These are phyloP conservation scores for Microcebus murinus DNA, from an alignment of 2,113 vertebrate genomes.

Conservation along the genomic window DNA sequence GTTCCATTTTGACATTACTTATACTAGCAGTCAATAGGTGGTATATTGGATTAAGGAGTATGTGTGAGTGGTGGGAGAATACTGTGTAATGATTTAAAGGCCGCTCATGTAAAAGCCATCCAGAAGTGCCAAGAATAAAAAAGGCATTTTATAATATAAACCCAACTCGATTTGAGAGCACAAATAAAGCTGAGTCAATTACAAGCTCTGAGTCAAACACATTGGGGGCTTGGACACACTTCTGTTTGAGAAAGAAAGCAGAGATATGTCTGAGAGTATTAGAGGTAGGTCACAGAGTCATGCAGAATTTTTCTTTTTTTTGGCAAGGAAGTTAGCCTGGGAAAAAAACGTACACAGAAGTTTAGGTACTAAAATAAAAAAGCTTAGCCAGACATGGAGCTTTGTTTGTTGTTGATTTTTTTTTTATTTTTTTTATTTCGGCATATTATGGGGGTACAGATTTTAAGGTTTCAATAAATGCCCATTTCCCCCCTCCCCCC, in stretches of 20 bases:
- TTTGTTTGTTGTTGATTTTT: neutral
- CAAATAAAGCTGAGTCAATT: neutral
- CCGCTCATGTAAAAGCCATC: neutral
- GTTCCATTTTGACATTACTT: neutral
- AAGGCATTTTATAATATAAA: neutral
- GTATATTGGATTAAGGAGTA: neutral
- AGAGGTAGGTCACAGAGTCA: neutral
- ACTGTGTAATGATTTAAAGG: neutral
- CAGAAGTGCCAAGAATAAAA: neutral
- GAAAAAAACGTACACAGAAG: neutral
- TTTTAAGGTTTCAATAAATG: too few species aligned
- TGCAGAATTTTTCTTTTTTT: neutral
- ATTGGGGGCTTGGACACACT: neutral
- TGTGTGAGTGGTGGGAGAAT: neutral
- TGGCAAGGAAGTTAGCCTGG: neutral
- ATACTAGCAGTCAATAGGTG: neutral
- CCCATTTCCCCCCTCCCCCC: too few species aligned
- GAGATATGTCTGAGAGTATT: neutral
- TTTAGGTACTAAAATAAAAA: neutral
- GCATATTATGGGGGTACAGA: too few species aligned
- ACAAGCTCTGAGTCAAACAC: neutral
- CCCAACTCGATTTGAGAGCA: neutral
- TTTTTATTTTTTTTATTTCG: neutral
- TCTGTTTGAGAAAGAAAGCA: neutral
- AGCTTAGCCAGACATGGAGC: rapidly evolving